A percentile compares a stretch with the other conserved stretches of the same genome.
These are phyloP conservation scores for Cyanoderma ruficeps DNA, from an alignment of 2,113 vertebrate species.

Conservation along the genomic window DNA sequence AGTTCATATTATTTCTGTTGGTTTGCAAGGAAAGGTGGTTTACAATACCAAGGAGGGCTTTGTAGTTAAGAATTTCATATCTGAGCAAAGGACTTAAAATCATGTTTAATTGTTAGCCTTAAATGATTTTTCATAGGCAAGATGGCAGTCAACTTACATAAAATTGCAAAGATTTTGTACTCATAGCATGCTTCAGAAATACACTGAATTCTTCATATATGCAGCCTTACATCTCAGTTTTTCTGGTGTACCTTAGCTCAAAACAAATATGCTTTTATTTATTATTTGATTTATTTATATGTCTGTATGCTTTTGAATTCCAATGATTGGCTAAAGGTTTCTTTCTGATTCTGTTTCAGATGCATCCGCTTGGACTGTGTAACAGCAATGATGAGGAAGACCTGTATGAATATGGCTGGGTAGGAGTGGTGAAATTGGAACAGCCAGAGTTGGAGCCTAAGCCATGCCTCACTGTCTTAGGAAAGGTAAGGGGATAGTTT, in stretches of 20 bases:
- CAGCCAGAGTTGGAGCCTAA: constrained; percentile 95
- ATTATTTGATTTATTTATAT: background rate
- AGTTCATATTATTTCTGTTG: background rate
- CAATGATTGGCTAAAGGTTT: background rate
- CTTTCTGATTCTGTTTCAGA: constrained; percentile 75
- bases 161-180: background rate
- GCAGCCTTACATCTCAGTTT: background rate
- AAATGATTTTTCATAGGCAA: background rate
- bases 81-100: background rate
- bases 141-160: background rate
- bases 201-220: background rate
- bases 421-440: constrained; percentile 99
- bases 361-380: constrained; percentile 97
- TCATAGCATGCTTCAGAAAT: background rate
- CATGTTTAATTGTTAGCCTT: background rate
- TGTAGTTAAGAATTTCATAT: background rate
- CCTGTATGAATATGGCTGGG: constrained; percentile 97
- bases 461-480: constrained; percentile 94
- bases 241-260: background rate
- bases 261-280: background rate
- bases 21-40: background rate
- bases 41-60: background rate
- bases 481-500: constrained; percentile 82
- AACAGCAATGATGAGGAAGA: constrained; percentile 98
- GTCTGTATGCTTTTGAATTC: background rate